Conservation (phyloP, 2,113 vertebrate species). For the Dromaius novaehollandiae region DNA sequence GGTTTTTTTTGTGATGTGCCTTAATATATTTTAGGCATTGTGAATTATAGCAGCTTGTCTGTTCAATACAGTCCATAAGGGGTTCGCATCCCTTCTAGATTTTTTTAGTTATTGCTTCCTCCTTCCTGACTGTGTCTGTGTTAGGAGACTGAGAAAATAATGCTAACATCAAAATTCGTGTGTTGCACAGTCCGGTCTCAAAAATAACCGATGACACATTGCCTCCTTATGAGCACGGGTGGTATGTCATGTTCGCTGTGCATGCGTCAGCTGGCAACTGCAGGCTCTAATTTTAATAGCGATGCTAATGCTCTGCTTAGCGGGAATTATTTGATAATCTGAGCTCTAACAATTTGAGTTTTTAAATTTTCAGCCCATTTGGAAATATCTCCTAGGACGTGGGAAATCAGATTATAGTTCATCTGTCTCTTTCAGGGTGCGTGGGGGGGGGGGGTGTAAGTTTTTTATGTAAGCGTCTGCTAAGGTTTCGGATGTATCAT, state of each 20-base stretch:
- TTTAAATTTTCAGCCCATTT: not conserved
- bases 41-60: not conserved
- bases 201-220: not conserved
- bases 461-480: not conserved
- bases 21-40: not conserved
- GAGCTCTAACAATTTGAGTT: not conserved
- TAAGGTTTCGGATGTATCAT: not conserved
- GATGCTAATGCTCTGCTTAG: not conserved
- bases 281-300: not conserved
- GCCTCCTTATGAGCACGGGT: not conserved
- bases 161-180: not conserved
- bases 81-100: not conserved
- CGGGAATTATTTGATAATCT: slow-evolving; percentile 18
- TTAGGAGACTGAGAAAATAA: not conserved
- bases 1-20: not conserved
- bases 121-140: not conserved
- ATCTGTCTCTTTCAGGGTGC: not conserved
- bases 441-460: not conserved
- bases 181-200: not conserved
- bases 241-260: not conserved
- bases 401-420: not conserved
- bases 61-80: not conserved
- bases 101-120: not conserved
- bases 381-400: not conserved
- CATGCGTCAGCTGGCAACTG: not conserved